These are phyloP conservation scores for Bombus vancouverensis DNA, from an alignment of 1,140 invertebrate species.

Conservation along the genomic window DNA sequence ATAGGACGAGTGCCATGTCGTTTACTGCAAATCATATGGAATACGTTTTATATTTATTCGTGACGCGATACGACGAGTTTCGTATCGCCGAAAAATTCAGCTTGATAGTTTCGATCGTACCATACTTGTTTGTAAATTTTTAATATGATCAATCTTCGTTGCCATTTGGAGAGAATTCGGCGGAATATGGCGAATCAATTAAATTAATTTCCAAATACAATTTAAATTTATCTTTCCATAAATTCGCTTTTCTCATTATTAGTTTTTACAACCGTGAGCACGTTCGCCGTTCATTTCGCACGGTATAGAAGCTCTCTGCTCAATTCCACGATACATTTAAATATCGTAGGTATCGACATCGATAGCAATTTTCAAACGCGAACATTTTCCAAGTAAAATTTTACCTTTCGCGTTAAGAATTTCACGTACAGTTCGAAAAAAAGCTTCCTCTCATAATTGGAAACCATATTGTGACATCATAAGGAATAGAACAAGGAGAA, in stretches of 20 bases:
- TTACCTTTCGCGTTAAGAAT: background rate
- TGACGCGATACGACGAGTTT: background rate
- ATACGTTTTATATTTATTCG: slow-evolving; percentile 8
- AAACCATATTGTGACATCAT: too few species aligned
- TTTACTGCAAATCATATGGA: background rate
- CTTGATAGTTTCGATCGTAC: background rate
- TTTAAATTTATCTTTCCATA: background rate
- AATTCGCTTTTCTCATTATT: background rate
- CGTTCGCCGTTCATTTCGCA: background rate
- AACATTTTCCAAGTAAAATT: background rate
- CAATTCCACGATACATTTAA: background rate
- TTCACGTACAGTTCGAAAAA: background rate
- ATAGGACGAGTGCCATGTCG: background rate
- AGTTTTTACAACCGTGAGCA: background rate
- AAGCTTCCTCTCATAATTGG: background rate
- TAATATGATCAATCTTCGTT: background rate
- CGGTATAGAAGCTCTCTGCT: background rate
- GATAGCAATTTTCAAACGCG: too few species aligned
- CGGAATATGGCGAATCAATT: background rate
- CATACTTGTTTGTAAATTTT: background rate
- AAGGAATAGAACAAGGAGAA: background rate
- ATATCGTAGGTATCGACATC: too few species aligned
- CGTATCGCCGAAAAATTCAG: background rate
- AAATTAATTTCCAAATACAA: background rate
- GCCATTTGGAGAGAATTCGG: background rate